Percentiles rank a stretch among this genome's conserved stretches.
phyloP scores from a whole-genome alignment of 1,140 invertebrate species.

The Brachionus manjavacas region DNA sequence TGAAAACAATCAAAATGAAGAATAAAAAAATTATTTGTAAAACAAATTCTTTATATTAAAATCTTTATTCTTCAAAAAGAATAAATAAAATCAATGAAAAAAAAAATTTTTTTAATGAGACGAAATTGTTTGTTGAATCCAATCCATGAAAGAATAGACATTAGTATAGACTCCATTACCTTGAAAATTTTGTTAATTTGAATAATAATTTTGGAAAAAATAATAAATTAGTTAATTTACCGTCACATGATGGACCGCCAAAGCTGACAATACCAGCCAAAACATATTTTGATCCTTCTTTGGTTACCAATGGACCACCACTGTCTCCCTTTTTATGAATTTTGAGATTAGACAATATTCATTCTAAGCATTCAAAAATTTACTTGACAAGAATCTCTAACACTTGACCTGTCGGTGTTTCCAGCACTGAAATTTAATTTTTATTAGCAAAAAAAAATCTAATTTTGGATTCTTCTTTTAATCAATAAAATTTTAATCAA shows the following conservation, averaged over 20 bases:
- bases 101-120: not conserved
- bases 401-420: not conserved
- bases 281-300: not conserved
- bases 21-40: not conserved
- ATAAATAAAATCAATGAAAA: too few relatives aligned
- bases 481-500: too few relatives aligned
- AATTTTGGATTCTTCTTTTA: too few relatives aligned
- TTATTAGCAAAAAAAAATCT: not conserved
- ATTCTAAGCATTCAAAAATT: not conserved
- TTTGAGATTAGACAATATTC: not conserved
- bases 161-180: conserved; percentile 35
- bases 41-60: not conserved
- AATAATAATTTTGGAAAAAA: not conserved
- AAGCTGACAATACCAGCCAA: conserved; percentile 28
- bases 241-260: conserved; percentile 18
- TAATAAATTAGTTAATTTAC: not conserved
- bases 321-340: conserved; percentile 33
- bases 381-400: conserved; percentile 36
- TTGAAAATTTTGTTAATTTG: not conserved
- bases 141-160: not conserved
- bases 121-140: conserved; percentile 28
- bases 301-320: conserved; percentile 37
- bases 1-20: too few relatives aligned
- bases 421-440: not conserved
- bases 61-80: not conserved